Percentiles rank a stretch among this genome's conserved stretches.
phyloP scores from a whole-genome alignment of 2,797 vertebrate species.

The Thaleichthys pacificus region DNA sequence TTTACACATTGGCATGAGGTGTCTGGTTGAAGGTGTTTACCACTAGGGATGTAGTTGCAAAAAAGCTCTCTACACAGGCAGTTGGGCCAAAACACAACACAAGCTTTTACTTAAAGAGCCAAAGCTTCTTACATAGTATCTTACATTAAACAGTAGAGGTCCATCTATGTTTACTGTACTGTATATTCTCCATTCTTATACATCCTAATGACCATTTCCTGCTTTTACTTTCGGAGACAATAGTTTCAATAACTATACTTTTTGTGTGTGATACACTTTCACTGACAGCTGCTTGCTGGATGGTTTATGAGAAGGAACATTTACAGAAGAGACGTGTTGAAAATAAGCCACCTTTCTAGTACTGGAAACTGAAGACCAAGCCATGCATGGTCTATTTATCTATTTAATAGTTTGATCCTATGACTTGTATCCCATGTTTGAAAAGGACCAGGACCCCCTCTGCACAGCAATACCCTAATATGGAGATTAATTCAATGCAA shows the following conservation, averaged over 20 bases:
- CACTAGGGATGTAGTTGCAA: not conserved
- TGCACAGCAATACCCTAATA: not conserved
- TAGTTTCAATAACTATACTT: too few relatives aligned
- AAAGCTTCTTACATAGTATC: too few relatives aligned
- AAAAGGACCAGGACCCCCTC: not conserved
- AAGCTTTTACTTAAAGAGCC: too few relatives aligned
- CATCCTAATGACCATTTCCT: too few relatives aligned
- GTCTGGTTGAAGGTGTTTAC: not conserved
- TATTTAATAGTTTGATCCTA: slow-evolving; percentile 1
- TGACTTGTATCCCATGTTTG: not conserved
- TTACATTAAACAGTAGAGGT: too few relatives aligned
- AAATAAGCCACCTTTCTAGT: not conserved
- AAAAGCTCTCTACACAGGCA: not conserved
- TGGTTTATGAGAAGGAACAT: not conserved
- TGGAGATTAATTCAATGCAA: not conserved
- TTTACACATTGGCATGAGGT: not conserved
- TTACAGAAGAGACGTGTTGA: not conserved
- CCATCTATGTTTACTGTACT: too few relatives aligned
- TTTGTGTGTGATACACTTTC: not conserved
- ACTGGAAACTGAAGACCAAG: not conserved
- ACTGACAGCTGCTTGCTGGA: not conserved
- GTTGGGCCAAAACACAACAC: too few relatives aligned
- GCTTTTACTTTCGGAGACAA: too few relatives aligned
- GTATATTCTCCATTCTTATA: too few relatives aligned
- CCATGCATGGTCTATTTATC: slow-evolving; percentile 7